Evolutionary conservation across 2,113 vertebrate genomes (phyloP), one percentile per base, ranked within the genome.

Genomic region (Oncorhynchus keta): DNA sequence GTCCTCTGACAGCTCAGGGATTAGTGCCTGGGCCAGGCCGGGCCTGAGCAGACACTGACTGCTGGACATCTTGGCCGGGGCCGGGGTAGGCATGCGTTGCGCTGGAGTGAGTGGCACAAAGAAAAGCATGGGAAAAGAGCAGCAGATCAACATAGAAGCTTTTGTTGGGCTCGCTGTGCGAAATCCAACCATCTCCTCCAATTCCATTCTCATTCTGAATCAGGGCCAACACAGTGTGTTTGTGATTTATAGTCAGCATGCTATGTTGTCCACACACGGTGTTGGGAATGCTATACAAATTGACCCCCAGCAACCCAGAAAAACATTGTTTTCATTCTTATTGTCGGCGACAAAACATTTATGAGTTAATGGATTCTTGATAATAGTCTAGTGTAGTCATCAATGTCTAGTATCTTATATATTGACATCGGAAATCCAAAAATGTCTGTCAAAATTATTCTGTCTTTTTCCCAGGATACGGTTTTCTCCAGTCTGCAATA

Each of bases 1-100:
- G 87, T 90, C 85, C 88, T 88, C 89, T 91, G 92, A 93, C 90
- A 92, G 87, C 77, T 84, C n/a, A n/a, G 80, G 92, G 93, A 93
- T 94, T 93, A 93, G 84, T 74, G 88, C 84, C 64, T 69, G 57
- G 49, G 78, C 82, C 14, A 64, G 81, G 75, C 81, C 55, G 69
- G 59, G 84, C 75, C 72, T 48, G 75, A 77, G 78, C 80, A 84
- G 88, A 90, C 87, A 91, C 89, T 89, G 88, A 84, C 88, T 89
- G 88, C 79, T 81, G 83, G 86, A 89, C 84, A 79, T 80, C 76
- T 90, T 89, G 90, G 92, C 72, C 49, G 79, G 82, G 85, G 79
- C 85, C 82, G 7, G 84, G 83, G 83, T 87, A 92, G 83, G 88
- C 89, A 92, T 92, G 89, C 88, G 76, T 90, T 92, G 79, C 89